These are phyloP conservation scores for Ormyrus thymus DNA, from an alignment of 2,888 invertebrate species.

Conservation along the genomic window DNA sequence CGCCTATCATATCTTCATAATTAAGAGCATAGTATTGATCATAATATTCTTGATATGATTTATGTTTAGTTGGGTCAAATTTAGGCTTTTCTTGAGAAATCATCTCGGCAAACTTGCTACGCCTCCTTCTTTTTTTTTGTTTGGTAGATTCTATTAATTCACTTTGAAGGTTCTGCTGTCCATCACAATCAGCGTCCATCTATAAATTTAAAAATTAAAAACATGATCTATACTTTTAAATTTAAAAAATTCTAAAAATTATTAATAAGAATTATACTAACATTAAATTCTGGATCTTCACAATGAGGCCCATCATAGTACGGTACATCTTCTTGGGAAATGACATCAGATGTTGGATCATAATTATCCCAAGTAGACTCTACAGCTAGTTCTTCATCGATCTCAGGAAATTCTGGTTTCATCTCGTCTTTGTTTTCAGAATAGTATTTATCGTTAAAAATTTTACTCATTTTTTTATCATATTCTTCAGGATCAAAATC, in stretches of 20 bases:
- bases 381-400: slow-evolving; percentile 84
- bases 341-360: slow-evolving; percentile 74
- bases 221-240: slow-evolving; percentile 2
- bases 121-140: slow-evolving; percentile 80
- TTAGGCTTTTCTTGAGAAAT: slow-evolving; percentile 86
- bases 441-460: slow-evolving; percentile 93
- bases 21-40: slow-evolving; percentile 97
- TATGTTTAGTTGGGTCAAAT: slow-evolving; percentile 84
- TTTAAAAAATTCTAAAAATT: slow-evolving; percentile 10
- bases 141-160: slow-evolving; percentile 79
- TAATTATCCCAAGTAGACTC: slow-evolving; percentile 83
- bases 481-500: slow-evolving; percentile 94
- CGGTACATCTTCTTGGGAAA: slow-evolving; percentile 63
- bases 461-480: slow-evolving; percentile 88
- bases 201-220: slow-evolving; percentile 68
- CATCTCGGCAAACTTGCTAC: slow-evolving; percentile 86
- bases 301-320: slow-evolving; percentile 78
- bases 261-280: slow-evolving; percentile 69
- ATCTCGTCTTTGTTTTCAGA: slow-evolving; percentile 79
- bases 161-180: slow-evolving; percentile 74
- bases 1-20: slow-evolving; percentile 96
- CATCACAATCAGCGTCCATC: slow-evolving; percentile 94
- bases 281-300: slow-evolving; percentile 89
- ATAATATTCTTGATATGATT: slow-evolving; percentile 90
- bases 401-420: slow-evolving; percentile 91